Percentiles rank a stretch among this genome's conserved stretches.
phyloP scores from a whole-genome alignment of 2,113 vertebrate genomes.

The Campylomormyrus numenius region DNA sequence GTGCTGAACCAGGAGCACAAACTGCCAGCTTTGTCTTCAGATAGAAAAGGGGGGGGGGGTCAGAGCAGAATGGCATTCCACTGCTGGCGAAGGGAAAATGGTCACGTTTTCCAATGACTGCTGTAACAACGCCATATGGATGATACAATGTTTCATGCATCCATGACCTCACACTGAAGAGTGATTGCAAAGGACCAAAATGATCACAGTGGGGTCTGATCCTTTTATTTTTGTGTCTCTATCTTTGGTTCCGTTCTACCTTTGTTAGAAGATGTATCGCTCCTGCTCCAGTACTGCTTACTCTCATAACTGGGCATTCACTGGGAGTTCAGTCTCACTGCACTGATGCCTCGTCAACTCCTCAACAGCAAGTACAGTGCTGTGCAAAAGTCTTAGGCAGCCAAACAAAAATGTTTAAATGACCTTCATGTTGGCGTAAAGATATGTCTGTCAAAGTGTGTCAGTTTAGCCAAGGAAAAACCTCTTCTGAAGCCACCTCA shows the following conservation, averaged over 20 bases:
- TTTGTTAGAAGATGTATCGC: background rate
- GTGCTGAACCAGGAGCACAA: background rate
- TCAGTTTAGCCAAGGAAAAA: background rate
- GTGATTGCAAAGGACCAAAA: background rate
- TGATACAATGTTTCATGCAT: background rate
- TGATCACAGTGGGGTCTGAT: background rate
- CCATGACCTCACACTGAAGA: background rate
- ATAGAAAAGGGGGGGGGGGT: slow-evolving; percentile 9
- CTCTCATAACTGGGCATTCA: background rate
- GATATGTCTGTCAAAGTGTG: background rate
- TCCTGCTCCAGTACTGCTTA: background rate
- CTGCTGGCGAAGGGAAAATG: background rate
- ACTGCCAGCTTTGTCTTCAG: slow-evolving; percentile 11
- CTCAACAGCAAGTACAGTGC: background rate
- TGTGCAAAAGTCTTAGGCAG: background rate
- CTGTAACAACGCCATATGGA: background rate
- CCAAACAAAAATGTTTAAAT: background rate
- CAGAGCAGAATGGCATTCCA: slow-evolving; percentile 15
- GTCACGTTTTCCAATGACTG: background rate
- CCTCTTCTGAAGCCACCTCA: background rate
- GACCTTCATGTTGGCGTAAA: background rate
- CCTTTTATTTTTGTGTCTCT: background rate
- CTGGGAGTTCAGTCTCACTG: background rate
- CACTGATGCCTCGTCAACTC: background rate
- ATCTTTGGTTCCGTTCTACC: background rate